Base-by-base conservation (phyloP, 2,113 vertebrate genomes). In the Ammodytes dubius region DNA sequence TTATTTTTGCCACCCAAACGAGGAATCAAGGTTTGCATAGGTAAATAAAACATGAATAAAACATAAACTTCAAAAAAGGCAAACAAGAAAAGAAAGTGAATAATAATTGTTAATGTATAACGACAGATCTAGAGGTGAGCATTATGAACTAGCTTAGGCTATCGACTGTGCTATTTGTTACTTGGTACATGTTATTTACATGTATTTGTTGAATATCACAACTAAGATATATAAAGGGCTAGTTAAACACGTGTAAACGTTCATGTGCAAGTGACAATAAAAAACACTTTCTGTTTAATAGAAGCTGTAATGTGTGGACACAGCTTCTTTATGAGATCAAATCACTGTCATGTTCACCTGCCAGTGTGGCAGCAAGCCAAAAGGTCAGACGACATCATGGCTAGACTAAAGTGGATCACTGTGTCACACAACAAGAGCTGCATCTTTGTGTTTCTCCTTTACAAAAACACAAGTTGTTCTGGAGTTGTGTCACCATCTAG, bases 331-430 rank as follows among this genome's bases (percentile, higher is more conserved):
- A n/a, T 63, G 39, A 45, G 52, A 78, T 70, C 19, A 14, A 35
- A 61, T 78, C 19, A 61, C 57, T 54, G 7, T 54, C 13, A 46
- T n/a, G n/a, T 53, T 60, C n/a, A 58, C 14, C 54, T 46, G 53
- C 54, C 19, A 1, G 19, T 47, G 9, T 15, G 35, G 15, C 49
- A 17, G 11, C 49, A 10, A 40, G 27, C 27, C 11, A 35, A 63
- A 27, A 61, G 35, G 15, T 40, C 37, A 37, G 6, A 67, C 40
- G 9, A 37, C 42, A 45, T 61, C 47, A 27, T 7, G 10, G 52
- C 35, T 53, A 65, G 8, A 45, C 11, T 39, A 40, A 59, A 76
- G 45, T 47, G 17, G 59, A 73, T 83, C 61, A 66, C 2, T 19
- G 39, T 61, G 15, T 12, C 50, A 66, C 40, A 65, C 17, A 54